phyloP scores from a whole-genome alignment of 2,797 vertebrate genomes.

The Scomberomorus guttatus region DNA sequence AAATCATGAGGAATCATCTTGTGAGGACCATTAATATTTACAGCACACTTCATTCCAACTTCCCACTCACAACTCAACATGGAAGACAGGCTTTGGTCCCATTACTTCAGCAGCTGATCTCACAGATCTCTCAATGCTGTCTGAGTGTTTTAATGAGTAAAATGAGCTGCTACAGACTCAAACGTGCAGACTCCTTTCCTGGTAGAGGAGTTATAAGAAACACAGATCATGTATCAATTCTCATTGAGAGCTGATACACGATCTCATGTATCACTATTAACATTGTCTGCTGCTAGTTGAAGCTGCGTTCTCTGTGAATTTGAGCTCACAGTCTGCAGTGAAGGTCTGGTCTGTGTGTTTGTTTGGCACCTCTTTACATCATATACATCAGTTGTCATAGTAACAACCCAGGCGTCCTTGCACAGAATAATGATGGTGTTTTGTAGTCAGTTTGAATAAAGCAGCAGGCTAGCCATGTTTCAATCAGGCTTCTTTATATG shows the following conservation, averaged over 20 bases:
- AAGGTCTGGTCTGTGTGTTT: constrained; percentile 2
- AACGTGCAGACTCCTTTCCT: constrained; percentile 17
- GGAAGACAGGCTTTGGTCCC: neutral
- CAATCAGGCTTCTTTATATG: constrained; percentile 21
- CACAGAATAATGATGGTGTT: constrained; percentile 39
- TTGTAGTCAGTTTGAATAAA: constrained; percentile 31
- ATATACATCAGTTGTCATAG: constrained; percentile 61
- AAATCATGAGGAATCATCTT: neutral
- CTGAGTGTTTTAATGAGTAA: constrained; percentile 30
- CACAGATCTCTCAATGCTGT: constrained; percentile 6
- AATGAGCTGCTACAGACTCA: constrained; percentile 21
- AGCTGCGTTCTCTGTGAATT: constrained; percentile 22
- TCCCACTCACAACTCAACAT: neutral
- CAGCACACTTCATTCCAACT: neutral
- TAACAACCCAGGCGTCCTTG: constrained; percentile 53
- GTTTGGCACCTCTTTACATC: constrained; percentile 25
- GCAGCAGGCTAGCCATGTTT: constrained; percentile 22
- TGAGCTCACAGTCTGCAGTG: neutral
- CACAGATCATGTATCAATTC: constrained; percentile 55
- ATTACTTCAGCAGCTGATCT: constrained; percentile 8
- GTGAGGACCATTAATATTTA: neutral
- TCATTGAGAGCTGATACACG: constrained; percentile 46
- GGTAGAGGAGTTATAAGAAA: constrained; percentile 23
- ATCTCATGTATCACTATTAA: constrained; percentile 65
- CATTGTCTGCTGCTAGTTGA: constrained; percentile 22